Conservation (phyloP, 2,797 vertebrate species). For the Otolemur crassicaudatus region DNA sequence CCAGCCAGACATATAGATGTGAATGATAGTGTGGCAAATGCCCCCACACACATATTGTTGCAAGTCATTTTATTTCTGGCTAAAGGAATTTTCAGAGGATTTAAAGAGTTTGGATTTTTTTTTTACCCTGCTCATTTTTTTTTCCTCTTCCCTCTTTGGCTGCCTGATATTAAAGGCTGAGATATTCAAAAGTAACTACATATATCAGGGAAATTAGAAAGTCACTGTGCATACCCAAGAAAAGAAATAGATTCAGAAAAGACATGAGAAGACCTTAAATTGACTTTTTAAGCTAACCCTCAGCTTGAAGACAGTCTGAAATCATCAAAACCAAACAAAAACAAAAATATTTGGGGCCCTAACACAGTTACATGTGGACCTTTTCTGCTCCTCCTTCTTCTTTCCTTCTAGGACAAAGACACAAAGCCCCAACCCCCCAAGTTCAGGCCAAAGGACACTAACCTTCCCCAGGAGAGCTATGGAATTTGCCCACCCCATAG, state of each 20-base stretch:
- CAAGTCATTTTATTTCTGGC: not conserved
- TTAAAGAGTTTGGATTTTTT: not conserved
- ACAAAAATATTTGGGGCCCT: not conserved
- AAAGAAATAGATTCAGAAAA: not conserved
- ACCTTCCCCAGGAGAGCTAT: no score
- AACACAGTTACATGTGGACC: no score
- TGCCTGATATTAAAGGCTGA: not conserved
- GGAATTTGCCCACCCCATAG: no score
- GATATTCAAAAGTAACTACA: not conserved
- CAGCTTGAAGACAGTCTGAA: not conserved
- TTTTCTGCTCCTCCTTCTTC: no score
- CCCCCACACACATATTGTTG: not conserved
- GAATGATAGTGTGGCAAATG: not conserved
- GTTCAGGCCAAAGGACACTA: no score
- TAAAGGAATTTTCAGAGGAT: not conserved
- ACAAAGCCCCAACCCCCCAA: no score
- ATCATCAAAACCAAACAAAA: not conserved
- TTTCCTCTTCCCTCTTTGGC: not conserved
- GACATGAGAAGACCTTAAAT: not conserved
- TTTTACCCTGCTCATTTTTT: not conserved
- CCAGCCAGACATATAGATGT: not conserved
- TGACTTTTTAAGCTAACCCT: not conserved
- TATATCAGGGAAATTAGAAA: not conserved
- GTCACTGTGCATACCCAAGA: not conserved
- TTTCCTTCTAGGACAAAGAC: no score